Conservation (phyloP, 2,113 vertebrate genomes). For the Anhinga rufa region DNA sequence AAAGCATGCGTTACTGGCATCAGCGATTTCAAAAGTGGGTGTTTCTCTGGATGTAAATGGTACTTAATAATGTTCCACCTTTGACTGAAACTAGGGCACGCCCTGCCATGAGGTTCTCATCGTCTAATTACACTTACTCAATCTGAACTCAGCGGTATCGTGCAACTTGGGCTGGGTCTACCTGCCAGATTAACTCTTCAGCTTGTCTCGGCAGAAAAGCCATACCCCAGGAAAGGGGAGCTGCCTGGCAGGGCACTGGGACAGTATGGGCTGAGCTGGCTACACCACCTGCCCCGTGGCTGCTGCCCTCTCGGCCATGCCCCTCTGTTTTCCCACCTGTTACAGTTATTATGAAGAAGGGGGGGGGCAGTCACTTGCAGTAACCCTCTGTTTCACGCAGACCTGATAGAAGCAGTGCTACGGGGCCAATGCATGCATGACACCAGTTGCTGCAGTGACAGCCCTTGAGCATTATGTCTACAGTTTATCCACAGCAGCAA, state of each 20-base stretch:
- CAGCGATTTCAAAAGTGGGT: slow-evolving; percentile 49
- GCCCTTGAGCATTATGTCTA: background rate
- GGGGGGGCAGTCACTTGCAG: background rate
- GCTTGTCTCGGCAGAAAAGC: background rate
- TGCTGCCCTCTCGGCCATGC: background rate
- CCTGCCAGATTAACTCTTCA: background rate
- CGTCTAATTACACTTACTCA: slow-evolving; percentile 26
- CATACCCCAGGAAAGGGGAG: background rate
- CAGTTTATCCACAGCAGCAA: background rate
- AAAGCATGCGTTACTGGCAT: slow-evolving; percentile 11
- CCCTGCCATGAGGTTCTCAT: slow-evolving; percentile 35
- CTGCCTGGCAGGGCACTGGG: background rate
- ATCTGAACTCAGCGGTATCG: background rate
- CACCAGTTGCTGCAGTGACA: background rate
- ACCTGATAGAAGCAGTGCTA: background rate
- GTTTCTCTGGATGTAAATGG: slow-evolving; percentile 45
- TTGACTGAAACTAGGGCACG: slow-evolving; percentile 50
- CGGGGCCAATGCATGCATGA: fast-evolving
- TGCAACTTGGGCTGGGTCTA: background rate
- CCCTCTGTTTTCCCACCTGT: background rate
- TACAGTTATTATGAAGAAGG: background rate
- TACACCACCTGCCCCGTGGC: fast-evolving
- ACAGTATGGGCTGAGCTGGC: background rate
- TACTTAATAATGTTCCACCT: slow-evolving; percentile 48
- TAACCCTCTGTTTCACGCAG: fast-evolving